A percentile compares a stretch with the other conserved stretches of the same genome.
Conservation (phyloP, 1,140 invertebrate genomes). For the Aporrectodea caliginosa region DNA sequence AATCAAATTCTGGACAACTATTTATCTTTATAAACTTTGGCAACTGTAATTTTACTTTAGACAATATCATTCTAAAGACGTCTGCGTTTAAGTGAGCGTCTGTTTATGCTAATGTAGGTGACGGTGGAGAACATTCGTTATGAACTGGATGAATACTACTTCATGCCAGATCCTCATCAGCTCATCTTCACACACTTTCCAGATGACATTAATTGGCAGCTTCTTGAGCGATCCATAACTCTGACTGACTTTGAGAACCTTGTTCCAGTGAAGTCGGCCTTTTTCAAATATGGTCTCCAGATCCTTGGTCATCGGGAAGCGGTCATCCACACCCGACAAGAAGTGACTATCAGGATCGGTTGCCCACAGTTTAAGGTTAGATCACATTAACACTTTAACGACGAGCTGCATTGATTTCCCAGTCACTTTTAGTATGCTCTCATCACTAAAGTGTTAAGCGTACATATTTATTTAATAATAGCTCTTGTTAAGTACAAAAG, state of each 20-base stretch:
- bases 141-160: conserved; percentile 56
- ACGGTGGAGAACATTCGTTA: conserved; percentile 43
- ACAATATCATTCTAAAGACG: no score
- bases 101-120: no score
- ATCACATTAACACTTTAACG: no score
- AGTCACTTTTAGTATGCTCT: no score
- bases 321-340: conserved; percentile 35
- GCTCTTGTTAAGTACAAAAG: no score
- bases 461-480: no score
- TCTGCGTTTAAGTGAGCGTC: no score
- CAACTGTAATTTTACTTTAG: no score
- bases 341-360: conserved; percentile 31
- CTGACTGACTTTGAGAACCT: conserved; percentile 55
- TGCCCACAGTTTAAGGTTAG: conserved; percentile 30
- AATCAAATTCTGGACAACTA: no score
- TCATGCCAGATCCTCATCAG: conserved; percentile 53
- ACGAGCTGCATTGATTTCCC: no score
- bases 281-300: conserved; percentile 56
- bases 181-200: conserved; percentile 56
- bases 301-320: conserved; percentile 53
- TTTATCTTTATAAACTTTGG: no score
- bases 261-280: conserved; percentile 55
- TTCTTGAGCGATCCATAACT: conserved; percentile 46
- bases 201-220: conserved; percentile 53
- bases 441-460: no score